A percentile compares a stretch with the other conserved stretches of the same genome.
phyloP scores from a whole-genome alignment of 2,888 invertebrate species.

The Xiphydria camelus region DNA sequence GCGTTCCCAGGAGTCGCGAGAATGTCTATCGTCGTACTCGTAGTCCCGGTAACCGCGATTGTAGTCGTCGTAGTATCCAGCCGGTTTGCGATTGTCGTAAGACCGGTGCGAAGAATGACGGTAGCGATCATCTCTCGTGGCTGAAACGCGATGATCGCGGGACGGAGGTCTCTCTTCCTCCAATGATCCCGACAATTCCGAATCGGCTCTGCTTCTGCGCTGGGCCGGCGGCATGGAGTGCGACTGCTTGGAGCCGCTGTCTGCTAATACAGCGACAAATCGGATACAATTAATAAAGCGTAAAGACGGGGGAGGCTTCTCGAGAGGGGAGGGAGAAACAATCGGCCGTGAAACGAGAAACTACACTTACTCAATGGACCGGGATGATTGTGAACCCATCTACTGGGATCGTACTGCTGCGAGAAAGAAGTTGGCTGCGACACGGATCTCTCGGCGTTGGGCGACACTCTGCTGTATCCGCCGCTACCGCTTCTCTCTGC shows the following conservation, averaged over 20 bases:
- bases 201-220: constrained; percentile 50
- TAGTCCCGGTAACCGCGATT: constrained; percentile 47
- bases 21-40: constrained; percentile 52
- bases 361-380: constrained; percentile 45
- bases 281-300: no score
- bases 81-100: constrained; percentile 43
- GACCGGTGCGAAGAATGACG: constrained; percentile 43
- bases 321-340: no score
- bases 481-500: constrained; percentile 57
- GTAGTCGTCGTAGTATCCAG: constrained; percentile 39
- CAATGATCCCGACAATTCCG: constrained; percentile 44
- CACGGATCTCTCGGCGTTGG: constrained; percentile 48
- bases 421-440: constrained; percentile 43
- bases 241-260: constrained; percentile 39
- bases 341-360: no score
- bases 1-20: constrained; percentile 49
- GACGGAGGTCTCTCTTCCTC: constrained; percentile 50
- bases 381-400: constrained; percentile 50
- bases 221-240: constrained; percentile 37
- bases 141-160: constrained; percentile 42
- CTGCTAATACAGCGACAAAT: no score
- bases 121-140: constrained; percentile 47
- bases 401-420: constrained; percentile 50
- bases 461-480: constrained; percentile 50
- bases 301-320: no score